Percentiles rank a stretch among this genome's conserved stretches.
Evolutionary conservation across 2,888 invertebrate species (phyloP).

Genomic region (Lithosia quadra): DNA sequence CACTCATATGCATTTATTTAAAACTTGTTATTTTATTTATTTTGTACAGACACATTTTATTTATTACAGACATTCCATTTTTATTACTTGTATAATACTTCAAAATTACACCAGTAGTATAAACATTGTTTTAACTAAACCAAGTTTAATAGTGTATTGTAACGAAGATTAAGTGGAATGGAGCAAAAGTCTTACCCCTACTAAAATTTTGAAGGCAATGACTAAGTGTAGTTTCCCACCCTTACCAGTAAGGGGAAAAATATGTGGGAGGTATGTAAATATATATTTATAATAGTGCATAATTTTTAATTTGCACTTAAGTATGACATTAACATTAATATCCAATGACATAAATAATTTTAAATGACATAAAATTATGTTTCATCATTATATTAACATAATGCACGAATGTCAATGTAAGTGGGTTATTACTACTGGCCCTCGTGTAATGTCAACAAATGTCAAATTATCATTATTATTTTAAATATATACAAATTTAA

Average conservation of each 20-base stretch:
- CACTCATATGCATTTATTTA: too few relatives aligned
- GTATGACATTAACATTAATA: not conserved
- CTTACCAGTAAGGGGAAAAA: not conserved
- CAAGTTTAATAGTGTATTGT: too few relatives aligned
- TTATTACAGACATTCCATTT: too few relatives aligned
- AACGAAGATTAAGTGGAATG: too few relatives aligned
- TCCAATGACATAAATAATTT: not conserved
- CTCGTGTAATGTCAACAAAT: not conserved
- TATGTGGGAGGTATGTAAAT: not conserved
- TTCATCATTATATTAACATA: not conserved
- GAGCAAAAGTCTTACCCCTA: too few relatives aligned
- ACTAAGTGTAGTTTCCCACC: too few relatives aligned
- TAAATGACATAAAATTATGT: not conserved
- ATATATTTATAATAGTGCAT: not conserved
- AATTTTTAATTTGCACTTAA: conserved; percentile 1
- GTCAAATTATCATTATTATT: not conserved
- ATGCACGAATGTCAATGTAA: conserved; percentile 5
- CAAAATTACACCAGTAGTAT: too few relatives aligned
- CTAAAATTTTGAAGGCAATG: too few relatives aligned
- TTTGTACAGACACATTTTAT: too few relatives aligned
- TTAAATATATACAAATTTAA: not conserved
- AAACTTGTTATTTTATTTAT: too few relatives aligned
- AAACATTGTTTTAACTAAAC: too few relatives aligned
- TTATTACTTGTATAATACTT: too few relatives aligned
- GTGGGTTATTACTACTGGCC: not conserved